phyloP scores from a whole-genome alignment of 2,113 vertebrate genomes.

The Nesogale talazaci region DNA sequence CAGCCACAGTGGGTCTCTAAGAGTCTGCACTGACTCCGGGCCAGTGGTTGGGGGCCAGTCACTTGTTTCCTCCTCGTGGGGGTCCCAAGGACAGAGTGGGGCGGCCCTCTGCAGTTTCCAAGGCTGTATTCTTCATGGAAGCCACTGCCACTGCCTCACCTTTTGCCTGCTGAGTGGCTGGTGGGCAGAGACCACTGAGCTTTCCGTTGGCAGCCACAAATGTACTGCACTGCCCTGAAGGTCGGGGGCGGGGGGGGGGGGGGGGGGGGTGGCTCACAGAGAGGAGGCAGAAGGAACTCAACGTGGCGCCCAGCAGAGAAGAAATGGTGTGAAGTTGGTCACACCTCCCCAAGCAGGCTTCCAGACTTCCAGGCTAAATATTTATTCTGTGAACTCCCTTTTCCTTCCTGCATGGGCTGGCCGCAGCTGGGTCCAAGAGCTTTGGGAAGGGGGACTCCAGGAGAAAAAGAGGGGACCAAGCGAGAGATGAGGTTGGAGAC shows the following conservation, averaged over 20 bases:
- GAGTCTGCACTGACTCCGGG: too few species aligned
- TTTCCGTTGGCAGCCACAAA: too few species aligned
- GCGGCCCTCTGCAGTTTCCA: too few species aligned
- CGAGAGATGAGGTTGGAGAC: background rate
- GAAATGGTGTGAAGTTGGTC: background rate
- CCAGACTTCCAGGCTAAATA: slow-evolving; percentile 1
- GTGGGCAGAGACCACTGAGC: too few species aligned
- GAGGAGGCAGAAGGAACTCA: background rate
- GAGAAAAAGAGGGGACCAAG: background rate
- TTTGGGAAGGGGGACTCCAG: background rate
- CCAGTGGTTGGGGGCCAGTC: too few species aligned
- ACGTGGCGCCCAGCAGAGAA: background rate
- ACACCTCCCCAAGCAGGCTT: background rate
- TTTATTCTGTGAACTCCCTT: background rate
- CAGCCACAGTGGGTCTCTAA: too few species aligned
- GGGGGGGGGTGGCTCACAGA: rapidly evolving
- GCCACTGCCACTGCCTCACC: too few species aligned
- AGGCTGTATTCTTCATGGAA: too few species aligned
- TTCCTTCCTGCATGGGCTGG: background rate
- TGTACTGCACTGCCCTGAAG: background rate
- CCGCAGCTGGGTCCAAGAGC: background rate
- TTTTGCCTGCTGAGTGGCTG: too few species aligned
- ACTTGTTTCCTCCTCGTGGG: too few species aligned
- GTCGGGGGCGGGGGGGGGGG: rapidly evolving
- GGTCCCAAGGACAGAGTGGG: too few species aligned